Conservation (phyloP, 2,797 vertebrate species). For the Melanogrammus aeglefinus region DNA sequence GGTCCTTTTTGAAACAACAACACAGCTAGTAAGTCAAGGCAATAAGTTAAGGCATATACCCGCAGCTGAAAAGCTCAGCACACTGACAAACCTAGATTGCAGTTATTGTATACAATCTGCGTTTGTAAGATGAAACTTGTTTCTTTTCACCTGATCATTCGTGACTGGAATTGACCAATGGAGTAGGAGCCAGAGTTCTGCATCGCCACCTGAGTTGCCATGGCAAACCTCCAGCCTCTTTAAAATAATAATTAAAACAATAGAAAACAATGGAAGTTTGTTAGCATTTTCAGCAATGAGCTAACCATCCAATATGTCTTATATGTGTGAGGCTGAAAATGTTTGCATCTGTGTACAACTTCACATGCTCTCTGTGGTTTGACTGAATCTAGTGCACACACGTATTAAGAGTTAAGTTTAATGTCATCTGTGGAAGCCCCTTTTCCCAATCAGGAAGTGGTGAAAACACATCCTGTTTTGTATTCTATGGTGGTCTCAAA, state of each 20-base stretch:
- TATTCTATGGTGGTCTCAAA: too few relatives aligned
- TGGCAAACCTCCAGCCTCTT: conserved; percentile 97
- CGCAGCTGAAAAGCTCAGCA: neutral
- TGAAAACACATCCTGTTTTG: too few relatives aligned
- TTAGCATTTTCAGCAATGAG: neutral
- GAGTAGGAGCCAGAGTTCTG: conserved; percentile 97
- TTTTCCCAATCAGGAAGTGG: too few relatives aligned
- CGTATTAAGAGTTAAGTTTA: too few relatives aligned
- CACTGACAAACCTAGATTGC: neutral
- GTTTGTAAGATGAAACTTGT: neutral
- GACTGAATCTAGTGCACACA: too few relatives aligned
- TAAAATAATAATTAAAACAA: neutral
- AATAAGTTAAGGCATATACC: too few relatives aligned
- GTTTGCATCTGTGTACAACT: too few relatives aligned
- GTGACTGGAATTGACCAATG: conserved; percentile 94
- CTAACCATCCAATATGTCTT: neutral
- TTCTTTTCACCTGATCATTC: conserved; percentile 75
- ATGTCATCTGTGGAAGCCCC: too few relatives aligned
- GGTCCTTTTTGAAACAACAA: neutral
- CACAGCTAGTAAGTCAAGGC: too few relatives aligned
- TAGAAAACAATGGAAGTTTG: neutral
- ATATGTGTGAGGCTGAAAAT: too few relatives aligned
- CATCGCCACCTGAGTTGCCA: conserved; percentile 97
- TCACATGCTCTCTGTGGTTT: too few relatives aligned
- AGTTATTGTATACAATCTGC: neutral